phyloP scores from a whole-genome alignment of 2,113 vertebrate genomes.

The Malaclemys terrapin region DNA sequence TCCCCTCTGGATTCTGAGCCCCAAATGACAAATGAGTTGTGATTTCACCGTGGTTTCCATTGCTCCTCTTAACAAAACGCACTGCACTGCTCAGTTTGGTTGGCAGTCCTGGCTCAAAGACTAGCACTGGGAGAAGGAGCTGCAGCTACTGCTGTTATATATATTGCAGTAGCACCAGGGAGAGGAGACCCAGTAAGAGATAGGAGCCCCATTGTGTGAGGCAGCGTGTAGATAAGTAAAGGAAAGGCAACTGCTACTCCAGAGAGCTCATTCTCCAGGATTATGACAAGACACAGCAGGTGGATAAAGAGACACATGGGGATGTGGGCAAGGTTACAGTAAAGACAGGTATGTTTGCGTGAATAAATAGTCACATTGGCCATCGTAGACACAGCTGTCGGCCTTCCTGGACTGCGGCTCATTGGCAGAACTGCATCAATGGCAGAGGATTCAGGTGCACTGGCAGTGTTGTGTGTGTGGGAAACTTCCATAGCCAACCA shows the following conservation, averaged over 20 bases:
- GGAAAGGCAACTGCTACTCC: background rate
- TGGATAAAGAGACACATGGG: background rate
- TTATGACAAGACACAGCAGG: accelerated
- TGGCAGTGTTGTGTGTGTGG: background rate
- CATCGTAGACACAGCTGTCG: accelerated
- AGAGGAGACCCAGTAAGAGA: background rate
- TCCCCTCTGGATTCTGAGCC: background rate
- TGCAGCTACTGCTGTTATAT: background rate
- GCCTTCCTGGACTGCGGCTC: background rate
- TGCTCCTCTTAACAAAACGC: background rate
- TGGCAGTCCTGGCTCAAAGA: background rate
- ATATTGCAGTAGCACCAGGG: background rate
- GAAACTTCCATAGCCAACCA: accelerated
- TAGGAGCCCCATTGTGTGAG: accelerated
- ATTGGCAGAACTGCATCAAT: background rate
- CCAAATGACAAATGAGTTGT: background rate
- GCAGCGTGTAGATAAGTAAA: accelerated
- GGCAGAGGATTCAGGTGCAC: accelerated
- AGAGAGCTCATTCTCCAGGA: background rate
- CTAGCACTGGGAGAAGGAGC: background rate
- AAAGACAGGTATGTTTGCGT: background rate
- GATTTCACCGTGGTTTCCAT: background rate
- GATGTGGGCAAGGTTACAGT: background rate
- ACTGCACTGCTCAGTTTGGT: background rate
- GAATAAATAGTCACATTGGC: background rate